Base-by-base conservation (phyloP, 2,797 vertebrate genomes). In the Galago senegalensis region DNA sequence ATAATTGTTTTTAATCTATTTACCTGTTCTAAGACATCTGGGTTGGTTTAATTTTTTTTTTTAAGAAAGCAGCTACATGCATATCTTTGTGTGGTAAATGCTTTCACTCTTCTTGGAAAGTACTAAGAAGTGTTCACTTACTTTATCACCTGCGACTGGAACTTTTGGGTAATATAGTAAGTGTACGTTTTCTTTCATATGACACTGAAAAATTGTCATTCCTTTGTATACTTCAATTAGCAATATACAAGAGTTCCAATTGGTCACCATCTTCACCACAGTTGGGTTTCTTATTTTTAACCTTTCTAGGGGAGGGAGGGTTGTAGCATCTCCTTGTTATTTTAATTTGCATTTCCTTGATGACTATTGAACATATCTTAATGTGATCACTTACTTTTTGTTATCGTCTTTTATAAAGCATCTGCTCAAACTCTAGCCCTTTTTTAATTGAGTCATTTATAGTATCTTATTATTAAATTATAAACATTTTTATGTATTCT, bases 261-360 rank as follows among this genome's bases (percentile, higher is more conserved):
- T 83, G 16, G 7, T 40, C 2, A 25, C 49, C 17, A 79, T 83
- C 18, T 76, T 92, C 37, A 25, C 1, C 49, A 76, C 29, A 77
- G 25, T 23, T 72, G 31, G 2, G 25, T 27, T 88, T 63, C 60
- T 40, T 34, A 83, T 21, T 76, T 70, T 56, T 82, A 53, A 37
- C 1, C 21, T 79, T 73, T 61, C 9, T n/a, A 60, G 25, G 72
- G 21, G 43, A 67, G 16, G 16, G 29, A 8, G 4, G 53, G 3
- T 23, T 75, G 3, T 65, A 46, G 21, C 56, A 49, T 16, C 14
- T 70, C 5, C 23, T 89, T 53, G 58, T 56, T 17, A 37, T 46
- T 85, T 95, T 72, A 87, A 29, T 95, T 77, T 77, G 25, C n/a
- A 37, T 63, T 76, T 81, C 17, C 34, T 14, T 77, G 25, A 60